Evolutionary conservation across 2,113 vertebrate species (phyloP), one percentile per base, ranked within the genome.

Genomic region (Actenoides hombroni): DNA sequence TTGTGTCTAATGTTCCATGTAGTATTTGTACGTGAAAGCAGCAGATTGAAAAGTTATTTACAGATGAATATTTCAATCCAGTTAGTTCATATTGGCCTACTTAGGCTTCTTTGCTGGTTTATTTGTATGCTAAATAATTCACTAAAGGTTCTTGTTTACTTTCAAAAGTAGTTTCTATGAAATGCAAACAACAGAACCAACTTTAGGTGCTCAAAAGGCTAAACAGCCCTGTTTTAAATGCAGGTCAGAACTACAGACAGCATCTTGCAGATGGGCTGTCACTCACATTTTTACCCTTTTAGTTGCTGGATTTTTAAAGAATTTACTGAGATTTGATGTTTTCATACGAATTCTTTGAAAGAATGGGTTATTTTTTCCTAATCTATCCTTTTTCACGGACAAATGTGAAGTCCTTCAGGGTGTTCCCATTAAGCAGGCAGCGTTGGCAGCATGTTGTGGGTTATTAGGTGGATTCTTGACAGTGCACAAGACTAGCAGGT

Each of bases 1-100:
- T 99, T 98, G 98, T 98, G 98, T 98, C 98, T 99, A 99, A 99
- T 99, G 98, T 99, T 98, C 99, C 98, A 97, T 98, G 99, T 99
- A 99, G 98, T 98, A 98, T 98, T 99, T 99, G 98, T 99, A 98
- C 98, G 98, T 98, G 98, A 98, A 98, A 98, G 98, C 98, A 97
- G 98, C 98, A 98, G 98, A 99, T 98, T 98, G 98, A 98, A 98
- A 98, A 98, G 98, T 99, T 99, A 99, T 99, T 99, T 99, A 99
- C 99, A 98, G 98, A 98, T 98, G 98, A 98, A 98, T 98, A 98
- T 98, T 98, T 98, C 97, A 97, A 97, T 97, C 95, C 97, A 97
- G 95, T 98, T 98, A 97, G 97, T 98, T 97, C 97, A 97, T 94
- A 97, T 83, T 98, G 97, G 96, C 97, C 97, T 97, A 98, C 98